phyloP scores from a whole-genome alignment of 2,113 vertebrate species.

The Puma concolor region DNA sequence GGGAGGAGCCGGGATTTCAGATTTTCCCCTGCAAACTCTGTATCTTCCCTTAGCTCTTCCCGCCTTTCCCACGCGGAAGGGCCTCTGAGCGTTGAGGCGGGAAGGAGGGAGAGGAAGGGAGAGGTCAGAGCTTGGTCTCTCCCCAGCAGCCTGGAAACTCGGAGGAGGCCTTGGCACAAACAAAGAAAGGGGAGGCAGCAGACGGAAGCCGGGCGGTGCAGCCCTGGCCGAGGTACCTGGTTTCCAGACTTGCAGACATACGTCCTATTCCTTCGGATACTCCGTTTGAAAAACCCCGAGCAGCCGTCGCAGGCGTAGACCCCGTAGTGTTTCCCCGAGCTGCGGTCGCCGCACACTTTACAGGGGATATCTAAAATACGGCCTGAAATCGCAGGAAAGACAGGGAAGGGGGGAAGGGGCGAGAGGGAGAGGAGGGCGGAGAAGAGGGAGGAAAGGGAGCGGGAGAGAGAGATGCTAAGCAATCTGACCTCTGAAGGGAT shows the following conservation, averaged over 20 bases:
- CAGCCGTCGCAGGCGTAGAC: constrained; percentile 99
- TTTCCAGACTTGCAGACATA: constrained; percentile 99
- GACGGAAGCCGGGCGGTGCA: neutral
- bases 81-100: neutral
- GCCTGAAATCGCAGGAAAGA: constrained; percentile 86
- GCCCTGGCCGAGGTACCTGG: constrained; percentile 88
- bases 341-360: constrained; percentile 98
- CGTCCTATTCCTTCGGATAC: constrained; percentile 97
- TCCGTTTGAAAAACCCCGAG: constrained; percentile 99
- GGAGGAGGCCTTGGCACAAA: neutral
- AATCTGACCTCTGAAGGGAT: constrained; percentile 84
- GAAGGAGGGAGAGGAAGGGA: neutral
- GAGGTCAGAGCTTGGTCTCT: neutral
- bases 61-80: neutral
- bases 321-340: constrained; percentile 98
- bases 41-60: neutral
- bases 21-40: neutral
- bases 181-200: neutral
- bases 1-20: neutral
- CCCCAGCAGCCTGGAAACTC: neutral
- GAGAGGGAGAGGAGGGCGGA: constrained; percentile 42
- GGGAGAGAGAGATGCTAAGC: constrained; percentile 81
- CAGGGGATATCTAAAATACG: constrained; percentile 99
- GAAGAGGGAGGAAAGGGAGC: constrained; percentile 47
- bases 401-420: neutral